Base-by-base conservation (phyloP, 2,888 invertebrate species). In the Diadegma fenestrale region DNA sequence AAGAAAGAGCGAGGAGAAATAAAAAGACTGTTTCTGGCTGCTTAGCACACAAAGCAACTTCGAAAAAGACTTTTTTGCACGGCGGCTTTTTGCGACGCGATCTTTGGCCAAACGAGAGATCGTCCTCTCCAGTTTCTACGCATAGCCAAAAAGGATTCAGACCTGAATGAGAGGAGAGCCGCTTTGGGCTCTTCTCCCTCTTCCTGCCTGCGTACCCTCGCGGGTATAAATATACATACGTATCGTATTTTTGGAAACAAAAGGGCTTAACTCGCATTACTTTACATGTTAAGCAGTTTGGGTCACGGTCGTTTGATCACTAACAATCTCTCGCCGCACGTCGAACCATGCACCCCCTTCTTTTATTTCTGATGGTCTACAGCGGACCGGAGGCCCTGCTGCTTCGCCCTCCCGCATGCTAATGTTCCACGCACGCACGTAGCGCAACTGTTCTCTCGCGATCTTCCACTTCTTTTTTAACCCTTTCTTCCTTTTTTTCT, bases 11-110 rank as follows among this genome's bases (percentile, higher is more conserved):
- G 71, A 54, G 75, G 71, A 54, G 75, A 73, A 30, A 58, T 75
- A 54, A 61, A 64, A 30, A 30, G 22, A 51, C 66, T 41, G 72
- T 43, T 66, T 26, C 63, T 45, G 66, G 89, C 92, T 92, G 90
- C 89, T 92, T 92, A 92, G 91, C 92, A 92, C 92, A 92, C 92
- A 92, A 92, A 92, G 92, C 92, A 92, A 91, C 88, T 89, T 91
- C 88, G 88, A 86, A 91, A 91, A 91, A 88, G 88, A 89, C 88
- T 89, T 90, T 86, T 87, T 87, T 84, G 68, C 82, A 14, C 43
- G 73, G 63, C 79, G 73, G 63, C 61, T 82, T 85, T 84, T 85
- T 85, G 82, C 66, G 73, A 43, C 43, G 75, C 43, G 75, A 76
- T 80, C 75, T 48, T 75, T 69, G 30, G 48, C 69, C 33, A 69